A percentile compares a stretch with the other conserved stretches of the same genome.
These are phyloP conservation scores for Axis porcinus DNA, from an alignment of 2,113 vertebrate genomes.

Conservation along the genomic window DNA sequence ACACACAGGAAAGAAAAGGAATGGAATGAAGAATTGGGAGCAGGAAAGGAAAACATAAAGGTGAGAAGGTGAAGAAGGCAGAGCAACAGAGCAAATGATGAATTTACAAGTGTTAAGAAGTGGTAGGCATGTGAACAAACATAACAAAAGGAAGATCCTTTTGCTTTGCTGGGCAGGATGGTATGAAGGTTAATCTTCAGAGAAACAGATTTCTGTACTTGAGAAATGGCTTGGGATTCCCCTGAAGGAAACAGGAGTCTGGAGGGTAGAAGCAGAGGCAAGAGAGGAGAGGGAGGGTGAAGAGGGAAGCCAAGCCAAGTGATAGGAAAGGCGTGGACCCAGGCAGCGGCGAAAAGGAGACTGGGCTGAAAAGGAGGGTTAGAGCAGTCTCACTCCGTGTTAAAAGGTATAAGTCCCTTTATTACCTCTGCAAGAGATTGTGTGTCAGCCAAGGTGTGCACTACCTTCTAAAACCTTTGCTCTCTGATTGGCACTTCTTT, in stretches of 20 bases:
- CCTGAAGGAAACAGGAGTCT: not conserved
- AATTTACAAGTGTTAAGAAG: not conserved
- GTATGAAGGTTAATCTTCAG: not conserved
- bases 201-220: not conserved
- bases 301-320: not conserved
- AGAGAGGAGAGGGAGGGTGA: not conserved
- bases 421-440: not conserved
- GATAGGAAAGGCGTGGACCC: not conserved
- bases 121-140: not conserved
- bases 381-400: not conserved
- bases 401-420: not conserved
- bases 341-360: not conserved
- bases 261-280: not conserved
- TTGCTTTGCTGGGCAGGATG: not conserved
- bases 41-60: not conserved
- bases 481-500: not conserved
- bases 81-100: not conserved
- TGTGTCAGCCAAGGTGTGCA: not conserved
- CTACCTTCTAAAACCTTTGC: not conserved
- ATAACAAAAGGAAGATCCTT: not conserved
- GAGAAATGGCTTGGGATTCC: not conserved
- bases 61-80: not conserved
- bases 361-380: not conserved
- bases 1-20: not conserved
- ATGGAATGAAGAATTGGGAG: not conserved